Evolutionary conservation across 2,888 invertebrate species (phyloP), one percentile per base, ranked within the genome.

Genomic region (Boloria selene): DNA sequence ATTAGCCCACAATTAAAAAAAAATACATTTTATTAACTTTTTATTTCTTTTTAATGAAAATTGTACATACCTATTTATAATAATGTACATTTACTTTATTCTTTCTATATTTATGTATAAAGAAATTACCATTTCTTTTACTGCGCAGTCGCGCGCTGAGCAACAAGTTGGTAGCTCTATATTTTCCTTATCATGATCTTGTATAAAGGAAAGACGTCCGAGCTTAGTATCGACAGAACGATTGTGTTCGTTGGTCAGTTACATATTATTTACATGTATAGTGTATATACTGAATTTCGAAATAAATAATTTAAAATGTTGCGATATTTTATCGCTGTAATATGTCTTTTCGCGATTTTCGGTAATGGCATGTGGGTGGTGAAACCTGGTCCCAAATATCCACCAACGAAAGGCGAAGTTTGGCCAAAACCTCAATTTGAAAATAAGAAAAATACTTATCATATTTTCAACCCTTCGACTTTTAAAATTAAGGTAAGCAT

Each of bases 351-450:
- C 22, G n/a, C 49, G 26, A 60, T 63, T 45, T 60, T 56, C 18
- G 64, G 26, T 7, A 51, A 50, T 10, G 54, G 64, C 22, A 65
- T 68, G 60, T 62, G 64, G 67, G 64, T 78, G 70, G 82, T 86
- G 4, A 79, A 88, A 50, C 82, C 90, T 14, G 94, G 94, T 0
- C 92, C 94, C 0, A 82, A 78, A 77, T 90, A 93, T 14, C 86
- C 82, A 0, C 87, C 94, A 0, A 94, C 95, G 0, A 88, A 90
- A 68, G 96, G 96, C 0, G 93, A 93, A 80, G 93, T 95, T 0
- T 96, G 96, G 96, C 96, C 96, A 0, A 86, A 93, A 76, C 95
- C 95, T 0, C 93, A 93, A 69, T 73, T 84, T 2, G 93, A 94
- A 78, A 78, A 79, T 17, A 90, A 88, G 72, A 76, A 79, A 49